Percentiles rank a stretch among this genome's conserved stretches.
Evolutionary conservation across 2,113 vertebrate species (phyloP).

Genomic region (Falco punctatus): DNA sequence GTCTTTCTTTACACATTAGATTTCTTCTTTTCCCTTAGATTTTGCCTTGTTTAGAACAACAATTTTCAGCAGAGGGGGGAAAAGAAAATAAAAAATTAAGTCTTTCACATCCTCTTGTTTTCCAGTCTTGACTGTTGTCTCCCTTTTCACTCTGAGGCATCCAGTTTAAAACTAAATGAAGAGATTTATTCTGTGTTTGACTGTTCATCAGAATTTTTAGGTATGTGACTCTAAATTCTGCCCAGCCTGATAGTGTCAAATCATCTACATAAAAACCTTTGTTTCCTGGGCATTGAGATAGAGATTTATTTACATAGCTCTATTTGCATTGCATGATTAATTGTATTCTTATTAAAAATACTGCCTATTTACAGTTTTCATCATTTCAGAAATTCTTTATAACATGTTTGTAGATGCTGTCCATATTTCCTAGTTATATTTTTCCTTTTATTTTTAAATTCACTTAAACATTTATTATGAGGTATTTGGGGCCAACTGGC

Average conservation of each 20-base stretch:
- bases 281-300: not conserved
- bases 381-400: not conserved
- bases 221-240: not conserved
- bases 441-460: not conserved
- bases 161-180: not conserved
- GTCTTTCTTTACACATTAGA: not conserved
- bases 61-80: not conserved
- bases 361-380: not conserved
- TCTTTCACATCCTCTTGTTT: not conserved
- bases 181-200: not conserved
- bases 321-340: not conserved
- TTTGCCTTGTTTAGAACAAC: not conserved
- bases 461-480: not conserved
- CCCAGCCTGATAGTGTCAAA: not conserved
- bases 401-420: not conserved
- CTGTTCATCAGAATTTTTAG: not conserved
- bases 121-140: not conserved
- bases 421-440: not conserved
- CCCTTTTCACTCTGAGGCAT: not conserved
- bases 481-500: not conserved
- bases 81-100: not conserved
- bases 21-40: not conserved
- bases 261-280: not conserved
- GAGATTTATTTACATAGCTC: not conserved
- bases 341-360: not conserved